Base-by-base conservation (phyloP, 2,888 invertebrate species). In the Nephrotoma appendiculata region DNA sequence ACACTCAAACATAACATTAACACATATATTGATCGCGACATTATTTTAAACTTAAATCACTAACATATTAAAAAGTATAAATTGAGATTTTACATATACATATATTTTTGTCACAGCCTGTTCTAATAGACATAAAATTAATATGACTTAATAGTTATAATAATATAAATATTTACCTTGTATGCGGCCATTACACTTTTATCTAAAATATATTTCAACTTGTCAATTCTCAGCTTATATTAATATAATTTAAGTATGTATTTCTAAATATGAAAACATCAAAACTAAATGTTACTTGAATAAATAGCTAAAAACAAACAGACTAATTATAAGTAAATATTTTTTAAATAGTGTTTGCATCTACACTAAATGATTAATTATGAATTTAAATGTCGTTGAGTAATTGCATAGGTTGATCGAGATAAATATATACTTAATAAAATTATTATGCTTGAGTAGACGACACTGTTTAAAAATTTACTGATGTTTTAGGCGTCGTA, bases 111-210 rank as follows among this genome's bases (percentile, higher is more conserved):
- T 71, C 71, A 31, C 71, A 71, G 31, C 71, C 71, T 71, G 71
- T 71, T 71, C 19, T 71, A 71, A 19, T 71, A 71, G 71, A 71
- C 71, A 31, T 71, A 31, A 71, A 71, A 71, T 71, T 71, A 71
- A 31, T 71, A 71, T 71, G 31, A 71, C 71, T 31, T 71, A 71
- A 71, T 71, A 85, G 85, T 52, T 85, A 86, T 86, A 87, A 31
- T 31, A 31, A 2, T 31, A 31, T 31, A 31, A 31, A 83, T 86
- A 87, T 87, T 87, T 83, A 87, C 87, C 87, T 87, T 87, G 87
- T 87, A 87, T 87, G 87, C 87, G 87, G 87, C 87, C 87, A 87
- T 87, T 87, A 87, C 86, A 87, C 87, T 87, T 87, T 86, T 71
- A 31, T 71, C 71, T 71, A 31, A 31, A 71, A 71, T 71, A 71